Evolutionary conservation across 2,797 vertebrate genomes (phyloP).

Genomic region (Micromesistius poutassou): DNA sequence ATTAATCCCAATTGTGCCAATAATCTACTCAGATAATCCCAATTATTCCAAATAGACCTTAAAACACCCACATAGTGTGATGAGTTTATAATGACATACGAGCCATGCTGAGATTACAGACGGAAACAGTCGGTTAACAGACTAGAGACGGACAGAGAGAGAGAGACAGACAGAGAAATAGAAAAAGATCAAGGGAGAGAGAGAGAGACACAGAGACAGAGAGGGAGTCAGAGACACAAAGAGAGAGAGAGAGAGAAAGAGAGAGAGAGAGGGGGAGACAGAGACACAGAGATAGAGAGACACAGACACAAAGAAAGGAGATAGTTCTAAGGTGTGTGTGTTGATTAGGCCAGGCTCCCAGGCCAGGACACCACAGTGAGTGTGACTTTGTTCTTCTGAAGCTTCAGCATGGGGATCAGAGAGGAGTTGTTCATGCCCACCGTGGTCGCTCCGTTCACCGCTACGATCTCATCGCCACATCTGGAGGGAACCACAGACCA

Average conservation of each 20-base stretch:
- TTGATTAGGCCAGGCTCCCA: conserved; percentile 79
- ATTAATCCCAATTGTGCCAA: background rate
- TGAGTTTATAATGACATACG: background rate
- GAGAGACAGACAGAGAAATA: background rate
- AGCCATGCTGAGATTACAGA: background rate
- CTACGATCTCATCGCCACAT: conserved; percentile 93
- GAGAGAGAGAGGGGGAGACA: background rate
- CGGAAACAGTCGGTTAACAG: background rate
- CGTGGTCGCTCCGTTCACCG: conserved; percentile 86
- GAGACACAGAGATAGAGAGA: background rate
- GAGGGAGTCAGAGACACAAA: background rate
- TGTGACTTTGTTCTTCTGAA: conserved; percentile 88
- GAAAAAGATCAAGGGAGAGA: background rate
- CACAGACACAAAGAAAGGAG: background rate
- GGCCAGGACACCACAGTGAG: conserved; percentile 93
- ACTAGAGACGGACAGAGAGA: background rate
- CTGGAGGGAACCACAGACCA: conserved; percentile 54
- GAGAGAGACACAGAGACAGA: background rate
- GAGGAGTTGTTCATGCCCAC: conserved; percentile 91
- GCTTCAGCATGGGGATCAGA: conserved; percentile 90
- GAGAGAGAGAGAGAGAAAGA: background rate
- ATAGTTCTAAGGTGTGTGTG: background rate
- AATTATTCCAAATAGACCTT: conserved; percentile 7
- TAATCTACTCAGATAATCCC: conserved; percentile 33
- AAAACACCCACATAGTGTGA: background rate